These are phyloP conservation scores for Sycophila sp. DNA, from an alignment of 1,140 invertebrate species.

Conservation along the genomic window DNA sequence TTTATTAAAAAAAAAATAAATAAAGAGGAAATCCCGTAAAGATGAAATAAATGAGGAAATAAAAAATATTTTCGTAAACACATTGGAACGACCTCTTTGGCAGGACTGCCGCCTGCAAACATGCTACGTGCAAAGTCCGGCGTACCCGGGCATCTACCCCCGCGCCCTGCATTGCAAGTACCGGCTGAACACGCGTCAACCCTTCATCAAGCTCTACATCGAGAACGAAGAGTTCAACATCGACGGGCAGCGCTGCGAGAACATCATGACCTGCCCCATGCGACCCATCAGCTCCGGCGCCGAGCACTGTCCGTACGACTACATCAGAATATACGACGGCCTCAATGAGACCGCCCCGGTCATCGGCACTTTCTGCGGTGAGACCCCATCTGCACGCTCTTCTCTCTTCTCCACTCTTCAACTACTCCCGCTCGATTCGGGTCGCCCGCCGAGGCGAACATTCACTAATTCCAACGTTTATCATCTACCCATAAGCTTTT, in stretches of 20 bases:
- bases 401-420: no score
- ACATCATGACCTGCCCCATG: slow-evolving; percentile 94
- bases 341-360: slow-evolving; percentile 85
- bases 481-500: no score
- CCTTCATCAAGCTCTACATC: slow-evolving; percentile 91
- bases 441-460: no score
- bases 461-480: no score
- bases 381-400: neutral
- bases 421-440: no score
- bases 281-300: slow-evolving; percentile 86
- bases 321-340: slow-evolving; percentile 90
- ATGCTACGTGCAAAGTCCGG: slow-evolving; percentile 92
- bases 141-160: slow-evolving; percentile 91
- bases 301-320: slow-evolving; percentile 90
- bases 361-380: slow-evolving; percentile 88
- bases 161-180: slow-evolving; percentile 90
- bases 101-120: slow-evolving; percentile 89
- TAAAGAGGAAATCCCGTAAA: no score
- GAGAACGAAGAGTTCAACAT: slow-evolving; percentile 95
- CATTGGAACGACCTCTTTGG: no score
- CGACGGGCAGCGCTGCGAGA: slow-evolving; percentile 91
- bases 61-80: no score
- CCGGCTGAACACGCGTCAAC: slow-evolving; percentile 84
- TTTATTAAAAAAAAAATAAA: no score
- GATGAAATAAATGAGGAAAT: no score